Base-by-base conservation (phyloP, 2,113 vertebrate genomes). In the Odontesthes bonariensis region DNA sequence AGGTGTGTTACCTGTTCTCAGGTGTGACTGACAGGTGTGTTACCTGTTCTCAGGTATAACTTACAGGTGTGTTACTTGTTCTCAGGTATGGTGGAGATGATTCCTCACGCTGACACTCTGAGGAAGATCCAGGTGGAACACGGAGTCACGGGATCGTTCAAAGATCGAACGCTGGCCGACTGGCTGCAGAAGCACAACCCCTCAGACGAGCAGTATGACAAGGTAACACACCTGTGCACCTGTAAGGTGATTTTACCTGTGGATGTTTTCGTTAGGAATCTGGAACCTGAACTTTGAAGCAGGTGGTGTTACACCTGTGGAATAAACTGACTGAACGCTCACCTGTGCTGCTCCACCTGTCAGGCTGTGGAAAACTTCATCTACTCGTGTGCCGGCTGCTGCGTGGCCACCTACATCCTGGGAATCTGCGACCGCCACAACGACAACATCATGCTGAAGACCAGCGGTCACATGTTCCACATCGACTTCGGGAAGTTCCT, bases 351-450 rank as follows among this genome's bases (percentile, higher is more conserved):
- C 9, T 51, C 10, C 47, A 0, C 33, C n/a, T 44, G 22, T 51
- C 57, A 99, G 98, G 98, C 98, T 0, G 98, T 99, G 91, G 98
- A 99, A 90, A 99, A 99, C 91, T 99, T 99, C 88, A 99, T 99
- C 91, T 99, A 96, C 87, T 99, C 98, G 12, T 98, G 98, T 0
- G 98, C 98, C 0, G 97, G 98, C 87, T 99, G 98, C 92, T 99
- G 98, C 0, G 98, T 99, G 84, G 97, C 98, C 59, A 99, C 98
- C 0, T 99, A 99, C 0, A 95, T 99, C 66, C 88, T 99, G 90
- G 98, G 98, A 53, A 99, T 99, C 91, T 99, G 98, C 0, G 98
- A 99, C 87, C 94, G 98, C 23, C 98, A 99, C 90, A 99, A 99
- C 0, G 98, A 99, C 95, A 99, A 99, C 92, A 99, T 99, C 93